These are phyloP conservation scores for Haemorhous mexicanus DNA, from an alignment of 2,113 vertebrate genomes.

Conservation along the genomic window DNA sequence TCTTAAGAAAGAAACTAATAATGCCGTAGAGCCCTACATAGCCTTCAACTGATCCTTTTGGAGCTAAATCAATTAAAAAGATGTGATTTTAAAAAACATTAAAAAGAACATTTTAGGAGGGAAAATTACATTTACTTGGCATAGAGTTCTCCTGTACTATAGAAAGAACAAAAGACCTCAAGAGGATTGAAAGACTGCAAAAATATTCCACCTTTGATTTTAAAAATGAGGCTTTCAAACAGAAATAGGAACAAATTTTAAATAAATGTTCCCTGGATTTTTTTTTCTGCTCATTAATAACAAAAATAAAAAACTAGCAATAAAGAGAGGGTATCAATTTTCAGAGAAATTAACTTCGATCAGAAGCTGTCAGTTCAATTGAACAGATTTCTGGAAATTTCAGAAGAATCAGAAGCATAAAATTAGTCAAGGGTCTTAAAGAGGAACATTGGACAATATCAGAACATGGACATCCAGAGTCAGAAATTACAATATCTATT, in stretches of 20 bases:
- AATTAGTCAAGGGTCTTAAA: neutral
- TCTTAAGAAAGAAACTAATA: neutral
- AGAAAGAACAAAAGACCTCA: conserved; percentile 38
- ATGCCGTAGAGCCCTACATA: neutral
- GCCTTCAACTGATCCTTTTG: conserved; percentile 35
- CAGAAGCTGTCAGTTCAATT: neutral
- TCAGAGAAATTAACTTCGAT: neutral
- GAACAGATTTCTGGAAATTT: neutral
- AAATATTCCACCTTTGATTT: conserved; percentile 55
- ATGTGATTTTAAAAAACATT: conserved; percentile 51
- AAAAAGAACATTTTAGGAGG: conserved; percentile 52
- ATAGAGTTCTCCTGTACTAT: conserved; percentile 21
- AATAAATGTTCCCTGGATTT: conserved; percentile 19
- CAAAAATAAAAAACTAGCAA: conserved; percentile 11
- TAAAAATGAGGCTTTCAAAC: conserved; percentile 59
- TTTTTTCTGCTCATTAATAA: conserved; percentile 27
- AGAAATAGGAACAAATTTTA: conserved; percentile 33
- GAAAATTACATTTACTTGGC: conserved; percentile 66
- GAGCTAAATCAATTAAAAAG: conserved; percentile 48
- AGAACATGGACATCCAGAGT: neutral
- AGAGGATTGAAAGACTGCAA: neutral
- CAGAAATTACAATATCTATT: neutral
- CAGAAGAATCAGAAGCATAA: neutral
- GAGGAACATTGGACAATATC: neutral
- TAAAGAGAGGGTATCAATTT: neutral